Evolutionary conservation across 2,113 vertebrate genomes (phyloP), one percentile per base, ranked within the genome.

Genomic region (Dipodomys merriami): DNA sequence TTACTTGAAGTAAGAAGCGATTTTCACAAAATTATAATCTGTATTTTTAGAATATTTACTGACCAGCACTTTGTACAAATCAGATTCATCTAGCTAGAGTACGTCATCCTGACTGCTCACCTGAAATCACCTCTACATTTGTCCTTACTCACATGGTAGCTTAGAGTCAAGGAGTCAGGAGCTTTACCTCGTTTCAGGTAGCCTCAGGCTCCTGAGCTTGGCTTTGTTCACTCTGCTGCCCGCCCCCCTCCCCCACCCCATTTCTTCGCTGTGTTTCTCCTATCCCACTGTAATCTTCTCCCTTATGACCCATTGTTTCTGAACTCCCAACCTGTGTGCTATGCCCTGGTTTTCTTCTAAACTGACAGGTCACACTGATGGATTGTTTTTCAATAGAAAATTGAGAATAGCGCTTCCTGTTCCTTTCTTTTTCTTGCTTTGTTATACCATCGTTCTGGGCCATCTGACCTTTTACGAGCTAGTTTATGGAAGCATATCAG

Each of bases 371-470:
- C 53, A 57, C 15, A 13, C 53, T 57, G 53, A 57, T 57, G 53
- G 12, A 57, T 16, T 57, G 53, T 18, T 86, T 35, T 76, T 44
- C 72, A 57, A 0, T 83, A 23, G 60, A 49, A 79, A 80, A 23
- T 53, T 22, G 64, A 46, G 78, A 22, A 22, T 10, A 53, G 46
- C 33, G 12, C 15, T 69, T 15, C 11, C 5, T 4, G 12, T 12
- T 8, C 19, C 49, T 53, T 7, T 20, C 49, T 53, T 7, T 20
- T 46, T 22, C 3, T 13, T 30, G 12, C 19, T 30, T 7, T 18
- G 0, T 13, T 13, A 0, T 62, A 2, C 30, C 64, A 0, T 33
- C 29, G 65, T 13, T 1, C 4, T 3, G 7, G 25, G 12, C 15
- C 53, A 57, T 18, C 44, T 80, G 23, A 35, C n/a, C 30, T 44